Conservation (phyloP, 2,888 invertebrate genomes). For the Caenorhabditis auriculariae region DNA sequence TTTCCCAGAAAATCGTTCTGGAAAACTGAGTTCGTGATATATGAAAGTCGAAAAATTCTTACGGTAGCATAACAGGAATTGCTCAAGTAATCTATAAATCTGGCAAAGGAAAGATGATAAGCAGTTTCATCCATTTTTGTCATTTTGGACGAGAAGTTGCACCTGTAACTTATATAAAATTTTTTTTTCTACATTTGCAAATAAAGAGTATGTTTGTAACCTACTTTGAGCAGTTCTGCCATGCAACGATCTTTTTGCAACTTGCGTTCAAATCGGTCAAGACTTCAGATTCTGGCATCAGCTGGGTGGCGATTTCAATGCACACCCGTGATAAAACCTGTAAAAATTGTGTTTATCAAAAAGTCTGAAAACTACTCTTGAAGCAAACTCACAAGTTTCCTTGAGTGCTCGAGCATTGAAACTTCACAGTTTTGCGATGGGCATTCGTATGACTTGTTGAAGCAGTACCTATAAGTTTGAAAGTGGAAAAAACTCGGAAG, state of each 20-base stretch:
- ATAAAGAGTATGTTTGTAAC: background rate
- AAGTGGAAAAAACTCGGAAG: background rate
- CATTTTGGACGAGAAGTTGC: constrained; percentile 73
- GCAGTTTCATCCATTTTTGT: constrained; percentile 78
- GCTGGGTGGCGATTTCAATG: constrained; percentile 54
- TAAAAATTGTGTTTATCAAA: constrained; percentile 64
- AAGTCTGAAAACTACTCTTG: background rate
- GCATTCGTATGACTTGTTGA: constrained; percentile 79
- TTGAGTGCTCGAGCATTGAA: constrained; percentile 82
- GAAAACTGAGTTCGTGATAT: background rate
- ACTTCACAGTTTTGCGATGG: constrained; percentile 78
- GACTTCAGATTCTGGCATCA: constrained; percentile 15
- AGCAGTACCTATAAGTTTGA: constrained; percentile 50
- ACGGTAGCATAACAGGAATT: constrained; percentile 69
- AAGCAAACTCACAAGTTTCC: constrained; percentile 79
- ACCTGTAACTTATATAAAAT: constrained; percentile 28
- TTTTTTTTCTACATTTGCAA: background rate
- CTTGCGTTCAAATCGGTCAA: constrained; percentile 7
- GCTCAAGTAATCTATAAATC: constrained; percentile 83
- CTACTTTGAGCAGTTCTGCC: constrained; percentile 56
- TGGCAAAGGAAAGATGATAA: constrained; percentile 84
- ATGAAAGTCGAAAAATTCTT: background rate
- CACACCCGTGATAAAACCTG: constrained; percentile 34
- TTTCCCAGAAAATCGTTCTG: constrained; percentile 3
- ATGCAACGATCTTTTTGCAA: constrained; percentile 44